Evolutionary conservation across 2,888 invertebrate species (phyloP), one percentile per base, ranked within the genome.

Genomic region (Frankliniella intonsa): DNA sequence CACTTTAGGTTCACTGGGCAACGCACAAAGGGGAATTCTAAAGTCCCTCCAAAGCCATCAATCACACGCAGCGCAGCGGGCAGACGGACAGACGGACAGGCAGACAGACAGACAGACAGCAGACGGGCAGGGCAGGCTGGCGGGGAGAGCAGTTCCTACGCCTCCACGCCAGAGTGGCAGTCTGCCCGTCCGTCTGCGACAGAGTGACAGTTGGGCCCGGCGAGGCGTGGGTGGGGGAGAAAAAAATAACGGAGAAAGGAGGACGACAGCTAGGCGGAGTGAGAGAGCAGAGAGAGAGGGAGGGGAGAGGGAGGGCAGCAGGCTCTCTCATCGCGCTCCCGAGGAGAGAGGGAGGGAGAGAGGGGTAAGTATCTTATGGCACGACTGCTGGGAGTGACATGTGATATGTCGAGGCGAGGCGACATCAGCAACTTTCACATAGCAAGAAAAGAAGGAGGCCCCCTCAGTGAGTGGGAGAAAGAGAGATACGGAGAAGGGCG

Each of bases 401-500:
- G 69, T 76, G 69, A 76, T 76, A 76, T 76, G 69, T 76, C 69
- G 69, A 76, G 69, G 38, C 38, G 38, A 38, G 55, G 25, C 69
- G 22, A 22, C 69, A 22, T 76, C 69, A 76, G 69, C 69, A 76
- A 76, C 69, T 76, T 76, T 25, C 22, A 76, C 69, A 76, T 76
- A 22, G 22, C 69, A 76, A 76, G 69, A 25, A 5, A 14, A 55
- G 55, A 19, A 5, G 38, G 3, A 38, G 38, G 38, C 38, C 38
- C 38, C 38, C 38, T 38, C 38, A 38, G 38, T 38, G 55, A 14
- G 55, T 9, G 55, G 55, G 8, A 55, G 55, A 55, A 55, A 14
- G 19, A 55, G 19, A 55, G 55, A 14, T 14, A 12, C 55, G 5
- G 55, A 7, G 55, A 12, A 5, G 38, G 38, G 38, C 38, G 38